Evolutionary conservation across 2,113 vertebrate species (phyloP), one percentile per base, ranked within the genome.

Genomic region (Poeciliopsis prolifica): DNA sequence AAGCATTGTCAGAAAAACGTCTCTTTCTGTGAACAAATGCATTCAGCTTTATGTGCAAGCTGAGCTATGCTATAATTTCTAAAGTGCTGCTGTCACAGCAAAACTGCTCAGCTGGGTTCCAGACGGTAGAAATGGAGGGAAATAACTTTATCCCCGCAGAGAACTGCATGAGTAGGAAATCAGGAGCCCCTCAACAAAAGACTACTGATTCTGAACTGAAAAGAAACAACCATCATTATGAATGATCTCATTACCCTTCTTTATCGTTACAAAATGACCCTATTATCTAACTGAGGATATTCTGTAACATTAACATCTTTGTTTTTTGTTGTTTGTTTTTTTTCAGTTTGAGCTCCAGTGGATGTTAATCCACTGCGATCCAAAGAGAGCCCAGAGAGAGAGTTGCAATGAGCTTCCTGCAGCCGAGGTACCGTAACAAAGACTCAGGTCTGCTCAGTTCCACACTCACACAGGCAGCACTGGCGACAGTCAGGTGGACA

Each of bases 311-410:
- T 51, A 13, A 19, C 8, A 12, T 79, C n/a, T 90, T 37, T 37
- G 35, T 2, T 2, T 37, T 37, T 37, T 35, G 9, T 12, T 37
- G 10, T 37, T 33, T 37, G 28, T 2, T 11, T 58, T 60, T 81
- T 33, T 87, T 26, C 79, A 95, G 95, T 95, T 95, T 86, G 95
- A 95, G 69, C 90, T 95, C 51, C 95, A 95, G 91, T 95, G 95
- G 95, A 95, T 95, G 95, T 63, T 95, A 91, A 95, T 95, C 83
- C 95, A 95, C 87, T 95, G 95, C 31, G 95, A 95, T 87, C 95
- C 95, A 29, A 94, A 95, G 86, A 92, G 95, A 87, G 93, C 95
- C 68, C 94, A 95, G 90, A 88, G 95, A 87, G 95, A 95, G 83
- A 94, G 90, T 89, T 95, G 95, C 87, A 93, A 77, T 1, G 95